Percentiles rank a stretch among this genome's conserved stretches.
Conservation (phyloP, 2,113 vertebrate species). For the Nettapus auritus region DNA sequence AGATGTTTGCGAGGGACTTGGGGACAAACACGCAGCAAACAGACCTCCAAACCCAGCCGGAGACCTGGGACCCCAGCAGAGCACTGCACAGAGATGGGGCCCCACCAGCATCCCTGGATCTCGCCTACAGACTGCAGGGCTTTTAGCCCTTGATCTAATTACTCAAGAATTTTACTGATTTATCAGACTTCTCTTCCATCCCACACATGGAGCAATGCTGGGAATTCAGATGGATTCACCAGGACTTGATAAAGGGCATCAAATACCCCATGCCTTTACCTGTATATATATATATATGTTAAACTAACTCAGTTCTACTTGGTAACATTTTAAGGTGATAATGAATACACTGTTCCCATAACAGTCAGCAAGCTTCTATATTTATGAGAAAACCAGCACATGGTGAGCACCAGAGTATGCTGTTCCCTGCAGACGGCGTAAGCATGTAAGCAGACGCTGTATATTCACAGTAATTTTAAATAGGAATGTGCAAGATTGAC, state of each 20-base stretch:
- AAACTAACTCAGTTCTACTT: not conserved
- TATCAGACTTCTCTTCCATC: not conserved
- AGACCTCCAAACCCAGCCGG: accelerated
- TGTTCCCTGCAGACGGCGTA: not conserved
- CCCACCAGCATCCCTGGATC: not conserved
- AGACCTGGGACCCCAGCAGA: accelerated
- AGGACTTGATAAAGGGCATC: not conserved
- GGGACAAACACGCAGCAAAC: accelerated
- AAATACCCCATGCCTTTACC: not conserved
- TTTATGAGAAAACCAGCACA: not conserved
- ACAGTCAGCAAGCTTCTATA: not conserved
- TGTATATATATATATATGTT: not conserved
- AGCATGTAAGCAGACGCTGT: not conserved
- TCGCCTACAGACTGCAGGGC: not conserved
- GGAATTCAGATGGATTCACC: not conserved
- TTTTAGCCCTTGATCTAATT: not conserved
- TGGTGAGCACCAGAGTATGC: not conserved
- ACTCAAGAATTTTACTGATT: not conserved
- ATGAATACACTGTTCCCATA: slow-evolving; percentile 2
- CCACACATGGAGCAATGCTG: accelerated
- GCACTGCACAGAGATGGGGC: not conserved
- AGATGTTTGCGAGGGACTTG: not conserved
- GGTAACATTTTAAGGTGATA: not conserved
- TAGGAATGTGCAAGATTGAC: not conserved
- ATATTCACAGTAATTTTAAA: not conserved